Conservation (phyloP, 92 coral and sea anemone genomes). For the Bergia sp. region DNA sequence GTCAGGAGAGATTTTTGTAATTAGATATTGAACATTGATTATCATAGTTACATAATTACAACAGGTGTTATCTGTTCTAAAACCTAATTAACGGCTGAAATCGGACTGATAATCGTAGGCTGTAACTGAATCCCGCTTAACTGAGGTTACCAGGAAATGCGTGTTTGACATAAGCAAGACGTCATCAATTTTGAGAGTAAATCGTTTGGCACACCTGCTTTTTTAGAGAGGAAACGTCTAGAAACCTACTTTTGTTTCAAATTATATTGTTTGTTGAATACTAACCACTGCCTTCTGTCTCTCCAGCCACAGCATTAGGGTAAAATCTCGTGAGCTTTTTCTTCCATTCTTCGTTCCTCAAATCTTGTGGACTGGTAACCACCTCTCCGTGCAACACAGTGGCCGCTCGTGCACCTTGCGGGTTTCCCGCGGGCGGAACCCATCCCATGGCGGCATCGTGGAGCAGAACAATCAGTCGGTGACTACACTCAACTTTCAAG, state of each 20-base stretch:
- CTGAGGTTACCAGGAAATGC: too few relatives aligned
- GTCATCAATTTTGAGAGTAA: neutral
- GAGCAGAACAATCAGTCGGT: neutral
- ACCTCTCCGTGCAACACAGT: neutral
- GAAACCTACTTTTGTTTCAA: neutral
- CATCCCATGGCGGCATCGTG: neutral
- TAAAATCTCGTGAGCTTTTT: neutral
- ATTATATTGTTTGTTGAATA: neutral
- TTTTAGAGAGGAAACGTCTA: neutral
- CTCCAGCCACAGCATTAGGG: constrained; percentile 25
- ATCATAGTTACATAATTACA: too few relatives aligned
- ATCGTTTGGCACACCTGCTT: neutral
- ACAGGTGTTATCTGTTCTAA: too few relatives aligned
- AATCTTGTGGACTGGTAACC: neutral
- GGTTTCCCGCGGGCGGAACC: constrained; percentile 7
- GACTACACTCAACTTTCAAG: neutral
- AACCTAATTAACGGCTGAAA: too few relatives aligned
- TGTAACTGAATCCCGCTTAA: too few relatives aligned
- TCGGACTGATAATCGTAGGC: too few relatives aligned
- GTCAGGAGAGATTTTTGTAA: too few relatives aligned
- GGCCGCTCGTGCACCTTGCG: neutral
- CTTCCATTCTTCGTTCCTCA: neutral
- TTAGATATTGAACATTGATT: too few relatives aligned
- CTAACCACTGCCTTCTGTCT: constrained; percentile 17
- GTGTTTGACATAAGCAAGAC: too few relatives aligned